Percentiles rank a stretch among this genome's conserved stretches.
Evolutionary conservation across 1,140 invertebrate species (phyloP).

Genomic region (Nixonia krombeini): DNA sequence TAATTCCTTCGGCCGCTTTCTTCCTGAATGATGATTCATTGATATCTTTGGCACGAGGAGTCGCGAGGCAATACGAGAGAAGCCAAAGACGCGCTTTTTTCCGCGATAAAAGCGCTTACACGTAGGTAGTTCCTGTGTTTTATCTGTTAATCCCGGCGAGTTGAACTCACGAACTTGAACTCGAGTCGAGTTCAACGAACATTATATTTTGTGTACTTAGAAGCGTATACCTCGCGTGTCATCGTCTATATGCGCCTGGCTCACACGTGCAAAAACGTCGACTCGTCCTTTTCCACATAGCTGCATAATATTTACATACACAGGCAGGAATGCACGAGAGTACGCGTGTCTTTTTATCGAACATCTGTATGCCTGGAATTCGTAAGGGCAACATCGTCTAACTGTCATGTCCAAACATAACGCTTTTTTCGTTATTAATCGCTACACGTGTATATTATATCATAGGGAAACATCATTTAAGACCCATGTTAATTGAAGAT

Average conservation of each 20-base stretch:
- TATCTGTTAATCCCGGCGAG: conserved; percentile 44
- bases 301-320: conserved; percentile 54
- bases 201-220: conserved; percentile 53
- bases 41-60: conserved; percentile 32
- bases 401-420: conserved; percentile 38
- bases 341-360: conserved; percentile 53
- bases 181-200: conserved; percentile 50
- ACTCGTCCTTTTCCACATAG: conserved; percentile 53
- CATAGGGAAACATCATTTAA: conserved; percentile 23
- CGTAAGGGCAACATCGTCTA: conserved; percentile 47
- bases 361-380: conserved; percentile 54
- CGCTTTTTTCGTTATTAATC: conserved; percentile 38
- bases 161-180: conserved; percentile 54
- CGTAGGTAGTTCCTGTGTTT: conserved; percentile 38
- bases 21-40: conserved; percentile 43
- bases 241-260: conserved; percentile 46
- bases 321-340: conserved; percentile 38
- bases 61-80: conserved; percentile 33
- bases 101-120: conserved; percentile 34
- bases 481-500: not conserved
- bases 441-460: conserved; percentile 35
- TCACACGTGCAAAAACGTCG: conserved; percentile 48
- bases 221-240: conserved; percentile 51
- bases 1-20: conserved; percentile 19
- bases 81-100: conserved; percentile 27